Base-by-base conservation (phyloP, 2,888 invertebrate species). In the Drosophila mimica region DNA sequence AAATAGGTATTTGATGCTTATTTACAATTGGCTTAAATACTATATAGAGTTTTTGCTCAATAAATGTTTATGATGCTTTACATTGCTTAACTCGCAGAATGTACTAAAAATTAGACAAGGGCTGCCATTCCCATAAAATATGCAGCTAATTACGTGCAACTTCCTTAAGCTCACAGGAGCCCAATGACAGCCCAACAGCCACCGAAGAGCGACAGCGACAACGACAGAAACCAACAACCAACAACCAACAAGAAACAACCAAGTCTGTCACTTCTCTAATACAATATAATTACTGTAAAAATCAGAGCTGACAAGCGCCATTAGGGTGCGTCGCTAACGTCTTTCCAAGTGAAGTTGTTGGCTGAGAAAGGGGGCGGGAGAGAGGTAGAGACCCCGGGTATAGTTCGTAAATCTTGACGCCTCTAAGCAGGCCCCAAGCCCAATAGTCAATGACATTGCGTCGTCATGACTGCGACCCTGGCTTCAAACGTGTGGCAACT, bases 401-500 rank as follows among this genome's bases (percentile, higher is more conserved):
- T 87, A 88, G 85, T 87, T 89, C 86, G 86, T 87, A 89, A 89
- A 87, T 88, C 89, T 89, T 76, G 58, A 77, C 74, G 88, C 76
- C 75, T 82, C 69, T 85, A 89, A 85, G 76, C 76, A 83, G 70
- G 57, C 70, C 59, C 75, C 77, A 71, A 74, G 75, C 77, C 73
- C 81, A 87, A 89, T 87, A 81, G 89, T 79, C 83, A 88, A 85
- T 81, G 89, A 87, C 89, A 89, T 89, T 89, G 79, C 75, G 81
- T 74, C 70, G 74, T 87, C 79, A 88, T 88, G 82, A 76, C 72
- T 68, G 76, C 53, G 71, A 63, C 53, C 51, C 51, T 66, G 43
- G 36, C 60, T 60, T 40, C 31, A 54, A 54, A 52, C 40, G 64
- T 49, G 49, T n/a, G 58, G 49, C 56, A 59, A 65, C 30, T 56